phyloP scores from a whole-genome alignment of 1,140 invertebrate species.

The Cotesia vestalis region DNA sequence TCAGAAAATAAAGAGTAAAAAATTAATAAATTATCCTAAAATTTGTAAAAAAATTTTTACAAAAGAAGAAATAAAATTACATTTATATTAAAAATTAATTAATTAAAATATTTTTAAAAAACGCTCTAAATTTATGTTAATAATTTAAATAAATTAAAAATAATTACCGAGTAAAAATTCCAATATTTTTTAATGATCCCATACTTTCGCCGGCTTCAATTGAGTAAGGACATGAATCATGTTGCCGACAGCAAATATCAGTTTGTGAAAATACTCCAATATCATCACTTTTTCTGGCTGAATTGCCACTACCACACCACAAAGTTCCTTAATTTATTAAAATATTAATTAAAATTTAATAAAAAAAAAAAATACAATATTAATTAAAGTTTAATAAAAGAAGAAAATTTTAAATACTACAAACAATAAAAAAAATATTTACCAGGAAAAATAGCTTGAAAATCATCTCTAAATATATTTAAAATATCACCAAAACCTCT shows the following conservation, averaged over 20 bases:
- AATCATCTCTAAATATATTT: conserved; percentile 62
- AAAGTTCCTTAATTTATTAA: conserved; percentile 60
- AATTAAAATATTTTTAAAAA: neutral
- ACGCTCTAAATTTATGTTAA: neutral
- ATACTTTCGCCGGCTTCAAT: neutral
- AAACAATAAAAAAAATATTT: conserved; percentile 25
- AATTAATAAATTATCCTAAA: conserved; percentile 50
- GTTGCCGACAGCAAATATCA: conserved; percentile 66
- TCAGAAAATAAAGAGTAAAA: conserved; percentile 42
- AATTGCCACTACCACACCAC: conserved; percentile 70
- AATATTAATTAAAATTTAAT: neutral
- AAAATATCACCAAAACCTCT: conserved; percentile 59
- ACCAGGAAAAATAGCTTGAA: conserved; percentile 69
- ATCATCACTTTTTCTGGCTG: conserved; percentile 60
- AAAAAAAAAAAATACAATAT: neutral
- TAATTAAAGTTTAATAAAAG: neutral
- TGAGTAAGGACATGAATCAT: conserved; percentile 3
- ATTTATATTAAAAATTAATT: no score
- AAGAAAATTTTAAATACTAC: neutral
- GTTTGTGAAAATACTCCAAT: conserved; percentile 63
- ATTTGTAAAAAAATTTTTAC: neutral
- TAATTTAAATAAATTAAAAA: no score
- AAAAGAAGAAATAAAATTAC: neutral
- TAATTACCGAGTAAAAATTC: conserved; percentile 47
- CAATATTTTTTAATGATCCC: conserved; percentile 4